These are phyloP conservation scores for Panurus biarmicus DNA, from an alignment of 2,113 vertebrate genomes.

Conservation along the genomic window DNA sequence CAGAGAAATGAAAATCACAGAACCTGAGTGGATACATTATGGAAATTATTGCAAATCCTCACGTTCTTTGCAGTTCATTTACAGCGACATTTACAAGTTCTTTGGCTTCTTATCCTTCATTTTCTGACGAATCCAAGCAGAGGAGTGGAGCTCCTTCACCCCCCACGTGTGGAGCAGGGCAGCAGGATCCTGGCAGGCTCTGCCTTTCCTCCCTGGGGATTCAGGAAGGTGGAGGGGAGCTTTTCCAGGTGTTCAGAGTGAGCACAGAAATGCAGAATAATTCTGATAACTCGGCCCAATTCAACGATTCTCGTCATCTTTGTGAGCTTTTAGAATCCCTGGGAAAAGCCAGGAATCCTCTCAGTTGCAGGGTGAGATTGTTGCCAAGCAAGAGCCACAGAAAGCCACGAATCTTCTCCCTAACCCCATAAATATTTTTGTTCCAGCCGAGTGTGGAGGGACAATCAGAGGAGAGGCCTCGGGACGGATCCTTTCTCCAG, in stretches of 20 bases:
- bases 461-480: slow-evolving; percentile 79
- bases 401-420: not conserved
- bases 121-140: not conserved
- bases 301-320: not conserved
- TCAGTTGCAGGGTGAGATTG: not conserved
- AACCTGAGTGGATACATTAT: not conserved
- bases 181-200: not conserved
- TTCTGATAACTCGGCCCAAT: not conserved
- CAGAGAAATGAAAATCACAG: not conserved
- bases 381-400: not conserved
- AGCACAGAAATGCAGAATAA: not conserved
- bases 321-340: not conserved
- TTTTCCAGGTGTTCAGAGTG: not conserved
- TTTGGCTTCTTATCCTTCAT: not conserved
- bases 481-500: slow-evolving; percentile 89
- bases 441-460: slow-evolving; percentile 91
- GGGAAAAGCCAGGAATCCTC: not conserved
- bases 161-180: not conserved
- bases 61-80: not conserved
- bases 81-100: not conserved
- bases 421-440: not conserved
- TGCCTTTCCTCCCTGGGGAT: not conserved
- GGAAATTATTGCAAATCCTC: not conserved
- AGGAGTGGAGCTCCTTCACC: not conserved
- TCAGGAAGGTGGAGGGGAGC: not conserved